Conservation (phyloP, 2,797 vertebrate species). For the Scyliorhinus canicula region DNA sequence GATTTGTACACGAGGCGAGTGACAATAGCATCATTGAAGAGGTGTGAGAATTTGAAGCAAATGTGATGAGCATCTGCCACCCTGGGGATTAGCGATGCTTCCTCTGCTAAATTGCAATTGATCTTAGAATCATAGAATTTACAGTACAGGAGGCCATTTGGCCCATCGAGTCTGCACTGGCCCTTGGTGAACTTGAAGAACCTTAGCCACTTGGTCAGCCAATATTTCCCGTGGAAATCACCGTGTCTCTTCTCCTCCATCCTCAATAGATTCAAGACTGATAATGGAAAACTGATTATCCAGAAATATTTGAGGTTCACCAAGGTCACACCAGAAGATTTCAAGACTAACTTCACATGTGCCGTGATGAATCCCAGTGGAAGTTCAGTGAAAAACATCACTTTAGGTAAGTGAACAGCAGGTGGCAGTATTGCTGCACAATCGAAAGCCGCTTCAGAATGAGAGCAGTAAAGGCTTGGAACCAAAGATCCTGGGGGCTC, state of each 20-base stretch:
- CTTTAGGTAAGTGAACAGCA: conserved; percentile 38
- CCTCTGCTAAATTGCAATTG: too few species aligned
- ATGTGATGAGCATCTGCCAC: neutral
- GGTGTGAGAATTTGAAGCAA: neutral
- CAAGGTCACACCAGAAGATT: conserved; percentile 47
- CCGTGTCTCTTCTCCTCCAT: neutral
- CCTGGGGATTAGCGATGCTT: neutral
- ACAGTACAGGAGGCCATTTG: too few species aligned
- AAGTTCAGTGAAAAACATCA: conserved; percentile 42
- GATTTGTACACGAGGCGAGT: neutral
- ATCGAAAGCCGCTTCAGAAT: neutral
- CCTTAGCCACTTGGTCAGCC: neutral
- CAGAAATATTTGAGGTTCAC: conserved; percentile 52
- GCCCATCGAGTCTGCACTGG: too few species aligned
- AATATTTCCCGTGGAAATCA: neutral
- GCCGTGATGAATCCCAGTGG: conserved; percentile 52
- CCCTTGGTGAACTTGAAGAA: too few species aligned
- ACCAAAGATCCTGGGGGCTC: neutral
- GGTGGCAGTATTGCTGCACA: neutral
- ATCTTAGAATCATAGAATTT: too few species aligned
- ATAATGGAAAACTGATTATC: conserved; percentile 40
- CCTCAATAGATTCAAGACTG: neutral
- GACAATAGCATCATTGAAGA: neutral
- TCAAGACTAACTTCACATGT: conserved; percentile 54
- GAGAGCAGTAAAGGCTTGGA: neutral